phyloP scores from a whole-genome alignment of 2,888 invertebrate genomes.

The Acronicta leporina region DNA sequence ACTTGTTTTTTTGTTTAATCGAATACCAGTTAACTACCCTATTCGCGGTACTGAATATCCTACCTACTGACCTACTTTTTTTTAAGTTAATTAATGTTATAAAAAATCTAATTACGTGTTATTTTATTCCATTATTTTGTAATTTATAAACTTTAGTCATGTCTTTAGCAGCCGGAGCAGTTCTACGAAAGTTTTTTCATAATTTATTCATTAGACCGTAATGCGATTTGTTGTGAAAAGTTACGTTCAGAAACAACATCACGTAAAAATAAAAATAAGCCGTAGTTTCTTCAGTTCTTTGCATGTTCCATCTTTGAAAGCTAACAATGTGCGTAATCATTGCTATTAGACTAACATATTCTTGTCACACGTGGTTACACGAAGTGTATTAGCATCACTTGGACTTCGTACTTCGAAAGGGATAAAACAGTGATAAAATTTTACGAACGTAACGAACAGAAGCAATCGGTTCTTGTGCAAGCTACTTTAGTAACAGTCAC shows the following conservation, averaged over 20 bases:
- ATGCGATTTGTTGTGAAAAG: slow-evolving; percentile 12
- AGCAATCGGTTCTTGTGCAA: slow-evolving; percentile 51
- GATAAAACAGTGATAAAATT: slow-evolving; percentile 47
- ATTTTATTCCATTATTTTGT: slow-evolving; percentile 8
- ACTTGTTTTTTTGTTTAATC: too few species aligned
- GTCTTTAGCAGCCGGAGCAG: slow-evolving; percentile 6
- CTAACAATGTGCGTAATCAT: slow-evolving; percentile 16
- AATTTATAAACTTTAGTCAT: slow-evolving; percentile 11
- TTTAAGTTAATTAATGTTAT: background rate
- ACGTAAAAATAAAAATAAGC: slow-evolving; percentile 10
- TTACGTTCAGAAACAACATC: slow-evolving; percentile 10
- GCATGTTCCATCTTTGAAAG: background rate
- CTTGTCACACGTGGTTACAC: slow-evolving; percentile 32
- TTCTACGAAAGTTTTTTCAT: slow-evolving; percentile 12
- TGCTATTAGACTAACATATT: slow-evolving; percentile 23
- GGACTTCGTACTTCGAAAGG: slow-evolving; percentile 34
- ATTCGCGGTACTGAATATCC: too few species aligned
- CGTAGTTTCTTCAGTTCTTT: background rate
- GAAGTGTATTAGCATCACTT: slow-evolving; percentile 47
- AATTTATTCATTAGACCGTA: slow-evolving; percentile 30
- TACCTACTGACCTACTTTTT: too few species aligned
- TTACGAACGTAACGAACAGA: slow-evolving; percentile 40
- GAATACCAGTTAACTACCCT: too few species aligned
- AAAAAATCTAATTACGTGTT: slow-evolving; percentile 1
- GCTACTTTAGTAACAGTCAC: slow-evolving; percentile 60